Conservation (phyloP, 1,140 invertebrate species). For the Anastrepha ludens region DNA sequence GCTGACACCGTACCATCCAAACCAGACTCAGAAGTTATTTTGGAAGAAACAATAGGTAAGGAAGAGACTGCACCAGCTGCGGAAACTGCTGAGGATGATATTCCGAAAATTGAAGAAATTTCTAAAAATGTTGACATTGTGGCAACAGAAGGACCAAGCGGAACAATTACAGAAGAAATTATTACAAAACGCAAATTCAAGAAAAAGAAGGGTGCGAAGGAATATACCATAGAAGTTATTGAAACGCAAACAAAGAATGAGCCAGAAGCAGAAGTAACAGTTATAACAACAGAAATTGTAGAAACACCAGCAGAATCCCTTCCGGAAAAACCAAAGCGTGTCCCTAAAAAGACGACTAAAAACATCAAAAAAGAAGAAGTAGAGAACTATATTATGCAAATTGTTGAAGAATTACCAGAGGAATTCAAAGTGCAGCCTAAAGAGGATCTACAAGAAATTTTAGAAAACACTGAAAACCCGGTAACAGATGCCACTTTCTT, state of each 20-base stretch:
- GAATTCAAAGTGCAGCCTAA: neutral
- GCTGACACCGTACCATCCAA: slow-evolving; percentile 21
- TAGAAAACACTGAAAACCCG: slow-evolving; percentile 62
- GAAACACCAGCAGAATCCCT: slow-evolving; percentile 58
- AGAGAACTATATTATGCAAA: slow-evolving; percentile 64
- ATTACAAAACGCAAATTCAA: slow-evolving; percentile 75
- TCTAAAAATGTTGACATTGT: slow-evolving; percentile 53
- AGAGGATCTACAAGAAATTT: slow-evolving; percentile 60
- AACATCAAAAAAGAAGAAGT: slow-evolving; percentile 68
- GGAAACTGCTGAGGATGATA: slow-evolving; percentile 56
- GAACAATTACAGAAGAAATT: slow-evolving; percentile 70
- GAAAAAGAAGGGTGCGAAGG: slow-evolving; percentile 70
- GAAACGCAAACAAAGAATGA: slow-evolving; percentile 66
- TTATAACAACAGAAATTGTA: slow-evolving; percentile 69
- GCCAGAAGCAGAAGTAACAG: slow-evolving; percentile 66
- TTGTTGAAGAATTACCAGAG: slow-evolving; percentile 64
- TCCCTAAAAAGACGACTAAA: slow-evolving; percentile 66
- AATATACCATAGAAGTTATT: slow-evolving; percentile 75
- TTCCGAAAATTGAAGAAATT: slow-evolving; percentile 50
- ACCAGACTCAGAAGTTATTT: slow-evolving; percentile 19
- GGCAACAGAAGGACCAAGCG: slow-evolving; percentile 60
- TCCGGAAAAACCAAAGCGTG: slow-evolving; percentile 61
- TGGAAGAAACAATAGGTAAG: no score
- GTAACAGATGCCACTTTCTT: slow-evolving; percentile 57
- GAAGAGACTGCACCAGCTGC: slow-evolving; percentile 5